A percentile compares a stretch with the other conserved stretches of the same genome.
Conservation (phyloP, 2,797 vertebrate species). For the Sebastes matsubarae region DNA sequence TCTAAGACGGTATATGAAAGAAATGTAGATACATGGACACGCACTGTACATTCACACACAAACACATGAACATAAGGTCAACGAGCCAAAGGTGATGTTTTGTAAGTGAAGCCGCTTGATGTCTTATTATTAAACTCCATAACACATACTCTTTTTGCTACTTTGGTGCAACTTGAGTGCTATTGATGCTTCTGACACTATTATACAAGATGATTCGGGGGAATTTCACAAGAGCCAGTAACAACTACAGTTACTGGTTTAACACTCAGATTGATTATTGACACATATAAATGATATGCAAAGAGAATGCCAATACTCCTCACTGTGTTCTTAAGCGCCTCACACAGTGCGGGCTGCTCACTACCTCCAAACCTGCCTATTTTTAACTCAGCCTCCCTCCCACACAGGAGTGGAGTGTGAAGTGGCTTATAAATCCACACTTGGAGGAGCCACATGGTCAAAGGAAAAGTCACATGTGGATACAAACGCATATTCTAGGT, state of each 20-base stretch:
- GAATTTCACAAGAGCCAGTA: conserved; percentile 10
- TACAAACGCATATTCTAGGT: conserved; percentile 58
- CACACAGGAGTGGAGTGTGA: conserved; percentile 80
- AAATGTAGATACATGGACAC: not conserved
- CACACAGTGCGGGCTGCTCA: conserved; percentile 70
- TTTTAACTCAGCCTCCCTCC: conserved; percentile 80
- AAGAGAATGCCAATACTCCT: conserved; percentile 57
- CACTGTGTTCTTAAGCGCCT: conserved; percentile 64
- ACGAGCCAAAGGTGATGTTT: not conserved
- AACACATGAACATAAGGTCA: not conserved
- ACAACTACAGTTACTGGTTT: conserved; percentile 24
- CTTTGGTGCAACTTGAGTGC: not conserved
- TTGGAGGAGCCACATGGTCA: conserved; percentile 76
- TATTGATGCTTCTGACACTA: not conserved
- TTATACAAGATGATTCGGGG: conserved; percentile 21
- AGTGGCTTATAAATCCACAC: conserved; percentile 80
- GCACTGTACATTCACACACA: not conserved
- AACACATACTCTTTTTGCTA: not conserved
- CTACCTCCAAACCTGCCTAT: conserved; percentile 81
- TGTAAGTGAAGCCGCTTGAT: not conserved
- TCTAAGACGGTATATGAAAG: not conserved
- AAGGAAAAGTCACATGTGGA: conserved; percentile 76
- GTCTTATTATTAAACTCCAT: not conserved
- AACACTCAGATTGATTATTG: conserved; percentile 49
- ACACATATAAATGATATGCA: conserved; percentile 57